Evolutionary conservation across 2,797 vertebrate species (phyloP), one percentile per base, ranked within the genome.

Genomic region (Chaenodraco wilsoni): DNA sequence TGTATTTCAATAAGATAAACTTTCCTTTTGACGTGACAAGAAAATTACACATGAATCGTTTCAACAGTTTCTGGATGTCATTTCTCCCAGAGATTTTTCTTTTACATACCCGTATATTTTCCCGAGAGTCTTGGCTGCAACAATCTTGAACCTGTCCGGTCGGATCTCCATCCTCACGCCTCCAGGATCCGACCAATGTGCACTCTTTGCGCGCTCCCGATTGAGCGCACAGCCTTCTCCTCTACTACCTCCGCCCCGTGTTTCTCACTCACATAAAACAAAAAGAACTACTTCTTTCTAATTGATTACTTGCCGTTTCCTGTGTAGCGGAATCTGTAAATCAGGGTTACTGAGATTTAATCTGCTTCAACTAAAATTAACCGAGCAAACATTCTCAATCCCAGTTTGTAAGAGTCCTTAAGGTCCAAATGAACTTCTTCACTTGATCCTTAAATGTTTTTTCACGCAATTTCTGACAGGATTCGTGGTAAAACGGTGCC

Each of bases 151-250:
- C 83, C 94, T 93, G 46, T 95, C 94, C 84, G 93, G 88, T 88
- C 94, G 93, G 90, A 95, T 79, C 88, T 95, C 95, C 95, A 95
- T 95, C 92, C 86, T 94, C 74, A 70, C 90, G 76, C 51, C 87
- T 92, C 90, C 92, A 83, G 88, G 87, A 82, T 86, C 89, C 83
- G 82, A 83, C 83, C 90, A 82, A 72, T 41, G 78, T 81, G 79
- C 60, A 71, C 76, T 87, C 81, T 84, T 81, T 80, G 88, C 83
- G 85, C 91, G 75, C 90, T 86, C 87, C 86, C 84, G 72, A 64
- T 65, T 62, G 86, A 85, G 90, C 84, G 84, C 93, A 76, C 88
- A 75, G 76, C 76, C 61, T 82, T 68, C 78, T 74, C 57, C 79
- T 74, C 71, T 65, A n/a, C 74, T 74, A 68, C 69, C 63, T 71